Percentiles rank a stretch among this genome's conserved stretches.
These are phyloP conservation scores for Xestobium rufovillosum DNA, from an alignment of 2,888 invertebrate species.

Conservation along the genomic window DNA sequence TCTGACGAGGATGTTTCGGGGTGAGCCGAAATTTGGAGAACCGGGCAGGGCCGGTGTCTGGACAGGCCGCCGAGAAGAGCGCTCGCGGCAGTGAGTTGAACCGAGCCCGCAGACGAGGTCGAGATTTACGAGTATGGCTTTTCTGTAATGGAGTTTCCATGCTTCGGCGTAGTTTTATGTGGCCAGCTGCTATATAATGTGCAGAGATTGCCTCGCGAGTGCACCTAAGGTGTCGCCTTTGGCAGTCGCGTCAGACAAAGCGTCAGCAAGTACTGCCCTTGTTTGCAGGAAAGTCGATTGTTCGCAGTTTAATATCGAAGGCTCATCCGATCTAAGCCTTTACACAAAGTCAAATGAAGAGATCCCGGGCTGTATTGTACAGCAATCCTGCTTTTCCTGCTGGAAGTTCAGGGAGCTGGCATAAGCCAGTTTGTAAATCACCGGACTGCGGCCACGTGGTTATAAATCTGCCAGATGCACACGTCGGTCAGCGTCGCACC, in stretches of 20 bases:
- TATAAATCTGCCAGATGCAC: slow-evolving; percentile 40
- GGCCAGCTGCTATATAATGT: slow-evolving; percentile 39
- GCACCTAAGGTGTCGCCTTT: slow-evolving; percentile 37
- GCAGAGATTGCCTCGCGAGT: slow-evolving; percentile 37
- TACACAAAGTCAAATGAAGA: slow-evolving; percentile 12
- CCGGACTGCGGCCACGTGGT: slow-evolving; percentile 29
- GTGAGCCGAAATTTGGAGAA: no score
- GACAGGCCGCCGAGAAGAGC: slow-evolving; percentile 19
- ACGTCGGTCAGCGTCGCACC: slow-evolving; percentile 35
- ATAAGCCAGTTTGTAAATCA: slow-evolving; percentile 33
- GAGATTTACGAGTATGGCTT: slow-evolving; percentile 43
- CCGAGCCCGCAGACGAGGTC: slow-evolving; percentile 29
- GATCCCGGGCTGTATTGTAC: no score
- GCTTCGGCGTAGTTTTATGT: slow-evolving; percentile 43
- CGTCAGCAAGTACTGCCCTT: slow-evolving; percentile 20
- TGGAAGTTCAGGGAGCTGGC: no score
- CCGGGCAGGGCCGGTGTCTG: background rate
- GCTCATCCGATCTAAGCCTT: slow-evolving; percentile 24
- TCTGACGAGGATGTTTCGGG: no score
- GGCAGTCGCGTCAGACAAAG: slow-evolving; percentile 33
- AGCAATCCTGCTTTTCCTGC: no score
- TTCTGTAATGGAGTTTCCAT: slow-evolving; percentile 44
- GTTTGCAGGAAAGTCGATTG: slow-evolving; percentile 31
- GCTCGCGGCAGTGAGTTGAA: slow-evolving; percentile 23
- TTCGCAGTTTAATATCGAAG: slow-evolving; percentile 32